These are phyloP conservation scores for Potamarius usumacintae DNA, from an alignment of 2,113 vertebrate species.

Conservation along the genomic window DNA sequence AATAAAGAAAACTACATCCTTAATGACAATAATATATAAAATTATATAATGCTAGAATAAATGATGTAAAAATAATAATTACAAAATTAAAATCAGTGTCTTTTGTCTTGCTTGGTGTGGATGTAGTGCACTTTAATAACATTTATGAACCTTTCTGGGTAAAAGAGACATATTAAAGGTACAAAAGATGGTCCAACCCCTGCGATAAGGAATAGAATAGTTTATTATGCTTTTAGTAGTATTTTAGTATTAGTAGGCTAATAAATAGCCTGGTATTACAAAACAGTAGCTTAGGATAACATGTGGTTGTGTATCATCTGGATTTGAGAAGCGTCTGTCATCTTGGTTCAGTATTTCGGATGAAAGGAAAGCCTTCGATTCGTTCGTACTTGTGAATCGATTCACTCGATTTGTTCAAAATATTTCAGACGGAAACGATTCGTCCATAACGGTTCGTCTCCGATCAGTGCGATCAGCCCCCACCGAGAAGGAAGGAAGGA, in stretches of 20 bases:
- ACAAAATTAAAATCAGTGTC: no score
- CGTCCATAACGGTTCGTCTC: constrained; percentile 1
- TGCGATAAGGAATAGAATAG: no score
- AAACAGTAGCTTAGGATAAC: not conserved
- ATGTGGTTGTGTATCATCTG: not conserved
- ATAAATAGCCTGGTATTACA: not conserved
- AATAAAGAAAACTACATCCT: no score
- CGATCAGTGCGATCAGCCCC: constrained; percentile 32
- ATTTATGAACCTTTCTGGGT: not conserved
- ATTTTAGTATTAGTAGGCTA: not conserved
- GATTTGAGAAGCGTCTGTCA: not conserved
- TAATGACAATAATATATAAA: no score
- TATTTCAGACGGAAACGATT: constrained; percentile 20
- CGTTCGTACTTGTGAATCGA: not conserved
- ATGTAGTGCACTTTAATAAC: not conserved
- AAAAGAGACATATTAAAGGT: not conserved
- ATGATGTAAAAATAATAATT: no score
- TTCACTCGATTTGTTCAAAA: not conserved
- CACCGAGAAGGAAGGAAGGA: constrained; percentile 33
- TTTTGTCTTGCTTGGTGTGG: not conserved
- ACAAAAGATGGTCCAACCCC: not conserved
- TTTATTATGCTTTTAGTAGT: not conserved
- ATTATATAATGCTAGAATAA: no score
- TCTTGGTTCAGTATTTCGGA: not conserved
- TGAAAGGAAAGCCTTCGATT: not conserved